Conservation (phyloP, 2,797 vertebrate genomes). For the Chromis chromis region DNA sequence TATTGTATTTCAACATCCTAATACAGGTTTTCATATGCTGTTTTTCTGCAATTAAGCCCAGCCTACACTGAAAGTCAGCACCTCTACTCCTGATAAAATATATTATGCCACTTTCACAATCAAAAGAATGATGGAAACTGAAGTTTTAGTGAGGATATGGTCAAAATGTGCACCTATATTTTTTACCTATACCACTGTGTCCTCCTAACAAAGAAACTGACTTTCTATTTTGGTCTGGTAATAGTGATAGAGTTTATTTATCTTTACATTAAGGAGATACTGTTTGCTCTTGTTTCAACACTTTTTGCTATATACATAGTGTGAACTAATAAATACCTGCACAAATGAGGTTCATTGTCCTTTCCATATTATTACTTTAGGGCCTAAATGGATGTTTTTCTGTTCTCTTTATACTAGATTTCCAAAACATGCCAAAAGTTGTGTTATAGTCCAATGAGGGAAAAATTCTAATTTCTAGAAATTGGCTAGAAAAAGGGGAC, state of each 20-base stretch:
- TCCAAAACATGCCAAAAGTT: not conserved
- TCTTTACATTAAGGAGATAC: no score
- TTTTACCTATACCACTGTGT: no score
- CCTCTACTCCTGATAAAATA: not conserved
- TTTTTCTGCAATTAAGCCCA: not conserved
- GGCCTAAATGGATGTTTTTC: not conserved
- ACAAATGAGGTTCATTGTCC: not conserved
- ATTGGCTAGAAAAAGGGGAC: slow-evolving; percentile 2
- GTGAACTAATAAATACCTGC: not conserved
- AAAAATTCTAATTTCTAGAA: slow-evolving; percentile 13
- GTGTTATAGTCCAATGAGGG: not conserved
- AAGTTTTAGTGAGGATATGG: no score
- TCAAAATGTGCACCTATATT: no score
- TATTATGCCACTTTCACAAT: not conserved
- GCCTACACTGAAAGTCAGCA: not conserved
- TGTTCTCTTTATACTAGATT: not conserved
- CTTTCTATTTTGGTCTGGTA: no score
- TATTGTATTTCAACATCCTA: not conserved
- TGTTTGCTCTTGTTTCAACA: not conserved
- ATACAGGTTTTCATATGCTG: not conserved
- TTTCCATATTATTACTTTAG: not conserved
- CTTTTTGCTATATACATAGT: not conserved
- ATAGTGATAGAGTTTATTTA: no score
- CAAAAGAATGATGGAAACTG: not conserved
- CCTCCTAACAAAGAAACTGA: no score